Conservation (phyloP, 2,113 vertebrate genomes). For the Nestor notabilis region DNA sequence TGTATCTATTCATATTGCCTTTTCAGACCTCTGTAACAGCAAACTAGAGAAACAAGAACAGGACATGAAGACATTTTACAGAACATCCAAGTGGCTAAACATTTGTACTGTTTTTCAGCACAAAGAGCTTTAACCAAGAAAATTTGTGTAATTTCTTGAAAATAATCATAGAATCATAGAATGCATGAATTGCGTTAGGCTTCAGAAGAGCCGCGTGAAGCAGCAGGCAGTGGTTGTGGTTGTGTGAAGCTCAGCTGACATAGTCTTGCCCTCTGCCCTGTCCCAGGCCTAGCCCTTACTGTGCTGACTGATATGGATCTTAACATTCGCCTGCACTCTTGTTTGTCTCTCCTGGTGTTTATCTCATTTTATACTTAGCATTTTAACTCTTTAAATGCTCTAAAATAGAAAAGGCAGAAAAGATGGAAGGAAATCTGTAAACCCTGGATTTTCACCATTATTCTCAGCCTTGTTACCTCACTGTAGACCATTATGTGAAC, state of each 20-base stretch:
- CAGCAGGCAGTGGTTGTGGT: not conserved
- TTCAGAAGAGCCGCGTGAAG: not conserved
- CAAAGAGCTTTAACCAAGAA: not conserved
- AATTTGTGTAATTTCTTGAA: not conserved
- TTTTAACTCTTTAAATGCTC: not conserved
- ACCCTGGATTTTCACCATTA: not conserved
- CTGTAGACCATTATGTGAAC: not conserved
- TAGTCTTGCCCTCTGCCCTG: not conserved
- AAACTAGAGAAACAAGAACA: not conserved
- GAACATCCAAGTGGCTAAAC: not conserved
- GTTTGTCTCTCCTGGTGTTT: not conserved
- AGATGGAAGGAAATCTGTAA: not conserved
- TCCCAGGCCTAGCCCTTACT: not conserved
- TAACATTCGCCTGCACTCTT: not conserved
- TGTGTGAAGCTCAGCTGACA: not conserved
- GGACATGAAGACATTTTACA: not conserved
- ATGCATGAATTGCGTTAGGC: not conserved
- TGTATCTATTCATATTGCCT: not conserved
- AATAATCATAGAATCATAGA: not conserved
- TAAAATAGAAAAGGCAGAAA: not conserved
- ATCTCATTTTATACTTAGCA: not conserved
- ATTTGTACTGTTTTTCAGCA: not conserved
- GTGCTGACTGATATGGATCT: not conserved
- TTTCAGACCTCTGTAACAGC: not conserved
- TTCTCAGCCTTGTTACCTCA: not conserved